Percentiles rank a stretch among this genome's conserved stretches.
These are phyloP conservation scores for Gobius niger DNA, from an alignment of 2,113 vertebrate species.

Conservation along the genomic window DNA sequence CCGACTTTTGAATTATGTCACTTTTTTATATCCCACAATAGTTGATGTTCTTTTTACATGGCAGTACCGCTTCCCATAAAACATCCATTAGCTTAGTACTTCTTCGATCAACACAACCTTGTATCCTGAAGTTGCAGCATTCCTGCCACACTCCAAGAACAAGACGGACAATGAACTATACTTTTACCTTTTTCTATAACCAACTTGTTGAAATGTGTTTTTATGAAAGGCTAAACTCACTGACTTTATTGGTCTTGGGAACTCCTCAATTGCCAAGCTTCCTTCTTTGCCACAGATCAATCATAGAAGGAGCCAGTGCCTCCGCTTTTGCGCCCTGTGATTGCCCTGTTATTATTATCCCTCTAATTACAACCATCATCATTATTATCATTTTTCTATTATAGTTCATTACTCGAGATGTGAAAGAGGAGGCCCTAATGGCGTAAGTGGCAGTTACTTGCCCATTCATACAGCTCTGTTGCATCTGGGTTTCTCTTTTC, in stretches of 20 bases:
- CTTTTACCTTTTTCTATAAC: too few species aligned
- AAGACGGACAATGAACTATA: too few species aligned
- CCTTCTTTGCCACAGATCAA: conserved; percentile 55
- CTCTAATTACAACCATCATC: conserved; percentile 68
- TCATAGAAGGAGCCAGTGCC: conserved; percentile 65
- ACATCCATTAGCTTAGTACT: too few species aligned
- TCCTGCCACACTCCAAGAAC: too few species aligned
- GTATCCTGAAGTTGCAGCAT: too few species aligned
- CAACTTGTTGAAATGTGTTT: too few species aligned
- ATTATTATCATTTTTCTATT: conserved; percentile 75
- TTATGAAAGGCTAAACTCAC: neutral
- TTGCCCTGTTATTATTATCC: conserved; percentile 67
- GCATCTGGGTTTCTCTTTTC: conserved; percentile 31
- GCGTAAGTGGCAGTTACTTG: conserved; percentile 54
- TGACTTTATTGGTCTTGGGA: conserved; percentile 19
- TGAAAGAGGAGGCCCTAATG: conserved; percentile 57
- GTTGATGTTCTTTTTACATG: too few species aligned
- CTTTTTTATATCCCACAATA: too few species aligned
- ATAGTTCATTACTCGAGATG: conserved; percentile 70
- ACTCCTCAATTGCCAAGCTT: conserved; percentile 46
- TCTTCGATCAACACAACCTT: too few species aligned
- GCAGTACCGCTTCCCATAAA: too few species aligned
- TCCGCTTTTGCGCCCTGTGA: conserved; percentile 58
- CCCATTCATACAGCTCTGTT: conserved; percentile 45
- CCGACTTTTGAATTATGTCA: too few species aligned